These are phyloP conservation scores for Scelioninae gen. 2 DNA, from an alignment of 2,888 invertebrate genomes.

Conservation along the genomic window DNA sequence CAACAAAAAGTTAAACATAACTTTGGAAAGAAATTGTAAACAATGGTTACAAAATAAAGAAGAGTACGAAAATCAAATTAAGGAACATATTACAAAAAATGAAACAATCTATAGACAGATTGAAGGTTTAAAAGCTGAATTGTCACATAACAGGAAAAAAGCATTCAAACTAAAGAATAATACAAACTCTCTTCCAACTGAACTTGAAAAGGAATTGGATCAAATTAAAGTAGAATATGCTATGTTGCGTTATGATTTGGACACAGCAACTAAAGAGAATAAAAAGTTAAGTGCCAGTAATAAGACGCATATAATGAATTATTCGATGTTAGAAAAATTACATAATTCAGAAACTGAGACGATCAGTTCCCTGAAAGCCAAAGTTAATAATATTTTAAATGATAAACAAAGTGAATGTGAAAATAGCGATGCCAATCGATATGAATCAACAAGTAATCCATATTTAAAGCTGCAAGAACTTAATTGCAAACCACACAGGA, in stretches of 20 bases:
- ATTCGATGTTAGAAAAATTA: slow-evolving; percentile 10
- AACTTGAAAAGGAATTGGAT: slow-evolving; percentile 23
- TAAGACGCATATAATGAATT: too few relatives aligned
- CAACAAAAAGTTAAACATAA: slow-evolving; percentile 38
- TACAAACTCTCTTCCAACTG: too few relatives aligned
- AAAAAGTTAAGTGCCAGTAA: background rate
- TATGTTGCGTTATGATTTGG: slow-evolving; percentile 3
- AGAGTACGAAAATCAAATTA: slow-evolving; percentile 39
- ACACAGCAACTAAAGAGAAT: slow-evolving; percentile 10
- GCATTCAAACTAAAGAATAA: too few relatives aligned
- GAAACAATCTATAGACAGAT: too few relatives aligned
- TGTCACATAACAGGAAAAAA: background rate
- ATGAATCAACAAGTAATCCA: too few relatives aligned
- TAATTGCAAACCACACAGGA: slow-evolving; percentile 31
- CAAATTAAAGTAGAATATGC: slow-evolving; percentile 15
- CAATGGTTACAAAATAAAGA: slow-evolving; percentile 39
- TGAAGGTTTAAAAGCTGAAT: slow-evolving; percentile 6
- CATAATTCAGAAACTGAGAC: slow-evolving; percentile 25
- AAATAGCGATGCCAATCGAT: slow-evolving; percentile 9
- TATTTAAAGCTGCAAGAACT: slow-evolving; percentile 25
- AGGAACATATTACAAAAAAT: background rate
- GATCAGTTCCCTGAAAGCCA: slow-evolving; percentile 29
- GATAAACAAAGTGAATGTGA: slow-evolving; percentile 28
- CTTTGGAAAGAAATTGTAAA: slow-evolving; percentile 39
- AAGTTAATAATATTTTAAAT: slow-evolving; percentile 10